Base-by-base conservation (phyloP, 2,888 invertebrate species). In the Hartigia nigra region DNA sequence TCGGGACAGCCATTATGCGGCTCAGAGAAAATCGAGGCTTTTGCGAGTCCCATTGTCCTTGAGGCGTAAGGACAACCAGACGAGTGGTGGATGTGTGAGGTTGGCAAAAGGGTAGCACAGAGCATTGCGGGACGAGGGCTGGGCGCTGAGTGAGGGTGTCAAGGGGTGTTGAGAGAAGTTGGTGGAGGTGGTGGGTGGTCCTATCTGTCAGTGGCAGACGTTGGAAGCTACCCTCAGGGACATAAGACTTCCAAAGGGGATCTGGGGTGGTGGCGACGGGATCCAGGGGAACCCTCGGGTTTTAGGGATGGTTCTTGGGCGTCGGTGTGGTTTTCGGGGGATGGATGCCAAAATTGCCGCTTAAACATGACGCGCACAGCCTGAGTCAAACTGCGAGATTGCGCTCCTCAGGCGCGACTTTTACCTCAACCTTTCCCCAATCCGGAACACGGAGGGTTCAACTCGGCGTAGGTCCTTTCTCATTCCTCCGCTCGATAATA, bases 331-430 rank as follows among this genome's bases (percentile, higher is more conserved):
- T 23, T 55, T 55, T 55, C 23, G 23, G 14, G 14, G 77, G 78
- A 35, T 70, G 76, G 78, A 78, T 70, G 70, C 78, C 78, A 72
- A 78, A 78, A 78, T 78, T 78, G 78, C 86, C 86, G 85, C 86
- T 87, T 84, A 87, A 87, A 87, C 87, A 87, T 85, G 87, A 86
- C 84, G 85, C 85, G 84, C 82, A 84, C 86, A 84, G 72, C 82
- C 79, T 81, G 81, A 88, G 85, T 86, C 85, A 81, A 87, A 87
- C 84, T 85, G 84, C 85, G 82, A 87, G 87, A 86, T 87, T 88
- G 85, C 79, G 70, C 70, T 75, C 74, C 78, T 35, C 36, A 12
- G 69, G 31, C 76, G 31, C 32, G 31, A 70, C 76, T 69, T n/a
- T 74, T 74, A 70, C 55, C 74, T 70, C 70, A 69, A 35, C 36